These are phyloP conservation scores for Daubentonia madagascariensis DNA, from an alignment of 2,113 vertebrate species.

Conservation along the genomic window DNA sequence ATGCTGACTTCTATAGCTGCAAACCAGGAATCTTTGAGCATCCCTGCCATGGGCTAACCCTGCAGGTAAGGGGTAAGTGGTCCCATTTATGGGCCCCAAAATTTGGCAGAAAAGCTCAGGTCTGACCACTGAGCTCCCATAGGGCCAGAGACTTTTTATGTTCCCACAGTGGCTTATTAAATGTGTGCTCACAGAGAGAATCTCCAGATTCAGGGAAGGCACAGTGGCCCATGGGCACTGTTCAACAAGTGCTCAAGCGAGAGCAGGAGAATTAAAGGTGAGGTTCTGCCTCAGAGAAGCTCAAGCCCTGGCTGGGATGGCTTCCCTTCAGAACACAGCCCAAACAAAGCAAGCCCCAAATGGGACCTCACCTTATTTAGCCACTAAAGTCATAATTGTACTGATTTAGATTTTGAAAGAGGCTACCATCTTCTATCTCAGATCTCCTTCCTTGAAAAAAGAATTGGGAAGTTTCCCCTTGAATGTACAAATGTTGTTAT, in stretches of 20 bases:
- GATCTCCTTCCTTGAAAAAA: background rate
- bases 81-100: background rate
- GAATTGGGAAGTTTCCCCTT: background rate
- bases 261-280: background rate
- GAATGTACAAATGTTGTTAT: background rate
- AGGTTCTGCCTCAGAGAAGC: background rate
- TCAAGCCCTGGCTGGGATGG: background rate
- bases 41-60: background rate
- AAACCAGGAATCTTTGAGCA: background rate
- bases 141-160: background rate
- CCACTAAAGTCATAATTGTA: background rate
- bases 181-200: background rate
- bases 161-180: background rate
- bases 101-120: background rate
- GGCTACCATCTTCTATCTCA: background rate
- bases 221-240: rapidly evolving
- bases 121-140: background rate
- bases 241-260: background rate
- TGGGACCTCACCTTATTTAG: background rate
- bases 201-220: background rate
- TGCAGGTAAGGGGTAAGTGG: background rate
- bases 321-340: background rate
- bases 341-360: background rate
- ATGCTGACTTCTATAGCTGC: background rate
- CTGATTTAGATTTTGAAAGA: background rate